Evolutionary conservation across 2,888 invertebrate genomes (phyloP), one percentile per base, ranked within the genome.

Genomic region (Stenichneumon culpator): DNA sequence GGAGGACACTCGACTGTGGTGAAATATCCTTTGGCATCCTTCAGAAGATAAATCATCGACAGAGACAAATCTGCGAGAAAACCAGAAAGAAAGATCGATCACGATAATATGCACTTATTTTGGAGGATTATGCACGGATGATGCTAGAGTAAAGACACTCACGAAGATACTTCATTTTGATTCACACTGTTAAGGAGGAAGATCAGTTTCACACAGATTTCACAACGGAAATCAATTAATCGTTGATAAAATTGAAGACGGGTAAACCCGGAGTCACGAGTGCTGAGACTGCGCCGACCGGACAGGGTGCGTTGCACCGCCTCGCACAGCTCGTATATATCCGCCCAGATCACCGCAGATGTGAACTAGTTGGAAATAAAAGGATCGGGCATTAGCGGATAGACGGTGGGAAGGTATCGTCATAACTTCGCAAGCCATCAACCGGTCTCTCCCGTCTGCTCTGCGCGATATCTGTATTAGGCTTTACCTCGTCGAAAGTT

Each of bases 401-500:
- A 36, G 36, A 36, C 14, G 60, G 60, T 60, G 50, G 36, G 36
- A 75, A 44, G 39, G 70, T 81, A 57, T 69, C 60, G 73, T 39
- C 70, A 68, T 70, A 72, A 68, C 77, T 44, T 44, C 52, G 28
- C 67, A 19, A 50, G 65, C 63, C 47, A 14, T 25, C 52, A 74
- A 75, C 83, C 36, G 44, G 52, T 63, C 54, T 67, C 70, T 25
- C 67, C 39, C 50, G 65, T 75, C 60, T 74, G 44, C 47, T 77
- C 73, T 22, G 28, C 32, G 63, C 60, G 19, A 54, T 60, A 52
- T 83, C 87, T 84, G 69, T 86, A 86, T 87, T 86, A 81, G 87
- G 83, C 70, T 36, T 25, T 44, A 72, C 57, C 70, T 67, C 80
- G 83, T 84, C 65, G 87, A 88, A 88, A 88, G 87, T 88, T 83